These are phyloP conservation scores for Pollenia griseotomentosa DNA, from an alignment of 2,888 invertebrate genomes.

Conservation along the genomic window DNA sequence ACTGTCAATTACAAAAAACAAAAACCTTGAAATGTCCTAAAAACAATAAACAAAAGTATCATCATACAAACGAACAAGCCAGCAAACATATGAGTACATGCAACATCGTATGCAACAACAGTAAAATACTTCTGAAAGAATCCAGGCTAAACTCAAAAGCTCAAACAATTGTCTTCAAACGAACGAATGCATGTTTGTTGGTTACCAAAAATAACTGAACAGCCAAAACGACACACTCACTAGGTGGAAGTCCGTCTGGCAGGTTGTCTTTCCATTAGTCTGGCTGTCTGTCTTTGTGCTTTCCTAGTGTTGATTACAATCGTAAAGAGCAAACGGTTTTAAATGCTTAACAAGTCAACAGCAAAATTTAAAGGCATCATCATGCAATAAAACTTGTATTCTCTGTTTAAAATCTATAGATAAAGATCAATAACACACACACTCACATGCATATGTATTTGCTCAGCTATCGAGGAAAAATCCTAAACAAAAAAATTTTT, in stretches of 20 bases:
- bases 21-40: constrained; percentile 73
- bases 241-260: background rate
- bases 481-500: background rate
- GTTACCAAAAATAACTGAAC: constrained; percentile 14
- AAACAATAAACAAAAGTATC: constrained; percentile 72
- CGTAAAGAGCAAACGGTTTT: constrained; percentile 70
- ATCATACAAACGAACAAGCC: constrained; percentile 13
- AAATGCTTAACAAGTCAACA: constrained; percentile 70
- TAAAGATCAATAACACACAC: constrained; percentile 67
- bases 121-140: constrained; percentile 4
- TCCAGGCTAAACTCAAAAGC: constrained; percentile 54
- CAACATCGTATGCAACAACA: constrained; percentile 28
- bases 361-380: constrained; percentile 67
- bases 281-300: background rate
- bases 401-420: constrained; percentile 66
- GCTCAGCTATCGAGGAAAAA: background rate
- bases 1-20: constrained; percentile 70
- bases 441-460: background rate
- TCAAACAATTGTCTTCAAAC: constrained; percentile 52
- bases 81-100: constrained; percentile 18
- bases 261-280: constrained; percentile 7
- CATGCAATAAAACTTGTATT: constrained; percentile 70
- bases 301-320: constrained; percentile 67
- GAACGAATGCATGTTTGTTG: background rate
- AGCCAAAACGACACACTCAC: constrained; percentile 19